These are phyloP conservation scores for Ictidomys tridecemlineatus DNA, from an alignment of 2,113 vertebrate species.

Conservation along the genomic window DNA sequence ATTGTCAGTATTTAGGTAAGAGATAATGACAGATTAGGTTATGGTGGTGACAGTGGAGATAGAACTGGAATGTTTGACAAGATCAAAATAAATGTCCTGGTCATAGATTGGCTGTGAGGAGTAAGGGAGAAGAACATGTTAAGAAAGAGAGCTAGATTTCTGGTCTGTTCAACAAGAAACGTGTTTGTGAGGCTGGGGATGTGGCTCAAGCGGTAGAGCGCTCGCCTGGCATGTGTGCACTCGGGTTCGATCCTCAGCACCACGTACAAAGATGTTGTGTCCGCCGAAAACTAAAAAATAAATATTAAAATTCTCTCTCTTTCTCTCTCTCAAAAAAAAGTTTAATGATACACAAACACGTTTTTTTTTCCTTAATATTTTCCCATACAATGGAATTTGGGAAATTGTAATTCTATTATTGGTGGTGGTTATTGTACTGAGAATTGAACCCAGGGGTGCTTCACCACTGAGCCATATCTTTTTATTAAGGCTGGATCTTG, in stretches of 20 bases:
- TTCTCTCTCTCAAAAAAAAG: too few species aligned
- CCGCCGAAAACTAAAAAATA: too few species aligned
- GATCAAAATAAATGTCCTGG: neutral
- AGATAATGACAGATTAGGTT: neutral
- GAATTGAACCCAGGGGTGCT: too few species aligned
- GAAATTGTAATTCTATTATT: neutral
- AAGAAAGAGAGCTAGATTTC: neutral
- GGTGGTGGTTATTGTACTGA: too few species aligned
- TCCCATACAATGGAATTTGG: neutral
- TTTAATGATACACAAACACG: too few species aligned
- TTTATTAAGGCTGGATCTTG: too few species aligned
- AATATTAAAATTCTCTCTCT: too few species aligned
- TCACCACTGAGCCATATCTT: too few species aligned
- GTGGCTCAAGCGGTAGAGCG: too few species aligned
- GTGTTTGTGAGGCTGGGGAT: neutral
- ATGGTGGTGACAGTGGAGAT: neutral
- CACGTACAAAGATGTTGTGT: too few species aligned
- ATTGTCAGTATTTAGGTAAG: neutral
- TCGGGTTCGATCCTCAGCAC: too few species aligned
- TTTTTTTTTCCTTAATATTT: neutral
- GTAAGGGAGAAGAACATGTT: neutral
- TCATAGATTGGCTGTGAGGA: neutral
- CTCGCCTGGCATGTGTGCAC: too few species aligned
- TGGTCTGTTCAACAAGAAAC: neutral
- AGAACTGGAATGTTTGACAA: neutral